A percentile compares a stretch with the other conserved stretches of the same genome.
Conservation (phyloP, 2,797 vertebrate genomes). For the Gadopsis bispinosus region DNA sequence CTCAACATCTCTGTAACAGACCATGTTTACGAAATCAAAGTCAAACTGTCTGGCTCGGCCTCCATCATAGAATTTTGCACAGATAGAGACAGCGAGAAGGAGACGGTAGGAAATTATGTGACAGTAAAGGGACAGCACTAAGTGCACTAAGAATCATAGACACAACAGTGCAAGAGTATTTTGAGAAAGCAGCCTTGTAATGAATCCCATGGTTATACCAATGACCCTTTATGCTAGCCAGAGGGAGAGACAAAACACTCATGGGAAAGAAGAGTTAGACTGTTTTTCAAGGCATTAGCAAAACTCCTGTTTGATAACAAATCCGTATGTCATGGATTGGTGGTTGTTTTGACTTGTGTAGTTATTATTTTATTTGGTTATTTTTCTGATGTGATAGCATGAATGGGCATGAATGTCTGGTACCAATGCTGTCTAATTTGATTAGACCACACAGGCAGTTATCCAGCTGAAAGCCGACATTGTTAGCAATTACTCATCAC, state of each 20-base stretch:
- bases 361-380: neutral
- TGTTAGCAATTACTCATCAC: no score
- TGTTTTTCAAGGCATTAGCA: neutral
- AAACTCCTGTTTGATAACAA: neutral
- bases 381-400: neutral
- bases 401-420: no score
- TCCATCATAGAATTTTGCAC: constrained; percentile 27
- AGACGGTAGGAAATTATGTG: constrained; percentile 3
- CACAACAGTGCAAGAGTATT: constrained; percentile 48
- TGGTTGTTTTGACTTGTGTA: neutral
- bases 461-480: neutral
- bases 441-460: neutral
- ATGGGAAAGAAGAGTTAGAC: neutral
- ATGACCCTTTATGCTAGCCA: constrained; percentile 19
- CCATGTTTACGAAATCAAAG: constrained; percentile 60
- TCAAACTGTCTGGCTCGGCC: constrained; percentile 54
- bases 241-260: constrained; percentile 41
- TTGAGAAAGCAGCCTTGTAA: constrained; percentile 52
- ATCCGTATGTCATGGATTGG: neutral
- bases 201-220: constrained; percentile 38
- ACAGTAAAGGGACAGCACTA: constrained; percentile 4
- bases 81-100: constrained; percentile 34
- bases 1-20: constrained; percentile 57
- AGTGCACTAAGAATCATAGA: constrained; percentile 35
- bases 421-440: neutral